Evolutionary conservation across 2,888 invertebrate genomes (phyloP), one percentile per base, ranked within the genome.

Genomic region (Drosophila austrosaltans): DNA sequence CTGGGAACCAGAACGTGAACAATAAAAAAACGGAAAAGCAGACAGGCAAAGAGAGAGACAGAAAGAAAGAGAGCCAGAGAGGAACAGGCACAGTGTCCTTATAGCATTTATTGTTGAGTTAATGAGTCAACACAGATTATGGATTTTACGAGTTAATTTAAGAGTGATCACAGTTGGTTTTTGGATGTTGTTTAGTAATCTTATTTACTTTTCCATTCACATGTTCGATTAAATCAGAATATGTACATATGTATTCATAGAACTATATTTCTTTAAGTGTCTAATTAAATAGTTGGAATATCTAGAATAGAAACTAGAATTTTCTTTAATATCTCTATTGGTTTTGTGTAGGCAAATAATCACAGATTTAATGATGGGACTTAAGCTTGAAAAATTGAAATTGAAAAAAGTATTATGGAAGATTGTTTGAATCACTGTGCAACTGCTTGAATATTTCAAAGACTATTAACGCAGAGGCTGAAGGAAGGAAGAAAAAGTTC

Each of bases 1-100:
- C 79, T 75, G 69, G 66, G 73, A 74, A 77, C 71, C 69, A 69
- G 75, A 79, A 76, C 78, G 75, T 80, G 82, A 72, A 76, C 76
- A 78, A 75, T 73, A 81, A 70, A 57, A 56, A 36, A 57, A 57
- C 57, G 36, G 57, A 57, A 39, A 32, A 57, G 36, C 69, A 76
- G 63, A 71, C 69, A 83, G 75, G 75, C 72, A 42, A 60, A 56
- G 72, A 30, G 36, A 36, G 36, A 80, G 73, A 82, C 16, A 16
- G 70, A 58, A 63, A 64, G 53, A 63, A 48, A 39, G 28, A 40
- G 71, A 39, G 42, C 48, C 25, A 48, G 57, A 48, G 65, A 56
- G 66, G 56, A 39, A 6, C 22, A 22, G 6, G 12, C 22, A 57
- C 57, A 39, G 36, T 57, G 56, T 36, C n/a, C n/a, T 30, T 10